Base-by-base conservation (phyloP, 2,888 invertebrate genomes). In the Cheiracanthium punctorium region DNA sequence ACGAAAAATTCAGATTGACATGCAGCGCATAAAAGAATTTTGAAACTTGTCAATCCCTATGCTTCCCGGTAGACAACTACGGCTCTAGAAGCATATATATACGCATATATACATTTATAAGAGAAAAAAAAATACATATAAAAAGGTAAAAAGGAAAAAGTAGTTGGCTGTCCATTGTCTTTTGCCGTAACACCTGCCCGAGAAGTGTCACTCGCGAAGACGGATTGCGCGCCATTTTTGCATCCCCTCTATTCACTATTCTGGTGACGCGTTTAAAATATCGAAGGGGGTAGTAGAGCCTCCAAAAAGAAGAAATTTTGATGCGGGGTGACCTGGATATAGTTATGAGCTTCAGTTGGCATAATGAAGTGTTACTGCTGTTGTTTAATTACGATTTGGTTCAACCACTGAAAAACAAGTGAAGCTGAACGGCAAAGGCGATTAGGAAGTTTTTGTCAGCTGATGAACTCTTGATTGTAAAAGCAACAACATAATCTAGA, bases 161-260 rank as follows among this genome's bases (percentile, higher is more conserved):
- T 75, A 84, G 48, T 30, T 64, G 29, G 12, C 1, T 20, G 32
- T 69, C 84, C 33, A 85, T 85, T 85, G 84, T 85, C 84, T 85
- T 69, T 37, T 69, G 64, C 20, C 29, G 75, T 48, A 85, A 79
- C 84, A 85, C 84, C 84, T 85, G 84, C 84, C 48, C 69, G 20
- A 74, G 28, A 73, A 72, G 84, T 85, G 84, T 79, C 84, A 79
- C 52, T 33, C n/a, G 5, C 73, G n/a, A 85, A 79, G 84, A 85
- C 84, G 37, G 84, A 85, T 85, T 79, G 67, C 79, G 37, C 52
- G 43, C 79, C 79, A 85, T 79, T 85, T 85, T 43, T 79, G 79
- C 84, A 70, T 48, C 69, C 79, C 79, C 79, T 65, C 73, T 58
- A 33, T 48, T 58, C 74, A 84, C 79, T 84, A 77, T 58, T 33